A percentile compares a stretch with the other conserved stretches of the same genome.
Conservation (phyloP, 2,797 vertebrate species). For the Phalanger gymnotis region DNA sequence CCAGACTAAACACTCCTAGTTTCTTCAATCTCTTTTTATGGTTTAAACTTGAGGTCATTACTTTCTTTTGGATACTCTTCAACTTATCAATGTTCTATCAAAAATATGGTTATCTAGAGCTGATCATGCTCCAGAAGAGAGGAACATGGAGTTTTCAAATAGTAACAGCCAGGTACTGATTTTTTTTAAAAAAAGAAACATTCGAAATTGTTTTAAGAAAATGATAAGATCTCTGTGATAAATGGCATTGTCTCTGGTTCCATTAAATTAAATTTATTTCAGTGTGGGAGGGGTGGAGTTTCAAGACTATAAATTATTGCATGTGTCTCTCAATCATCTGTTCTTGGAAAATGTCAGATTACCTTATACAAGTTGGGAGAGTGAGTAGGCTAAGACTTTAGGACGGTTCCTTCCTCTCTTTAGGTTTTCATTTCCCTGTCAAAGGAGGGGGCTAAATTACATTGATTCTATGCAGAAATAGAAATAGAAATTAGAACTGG, state of each 20-base stretch:
- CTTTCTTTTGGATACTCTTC: background rate
- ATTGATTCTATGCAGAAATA: background rate
- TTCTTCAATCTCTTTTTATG: background rate
- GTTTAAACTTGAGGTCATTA: background rate
- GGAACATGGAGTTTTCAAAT: background rate
- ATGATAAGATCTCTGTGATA: background rate
- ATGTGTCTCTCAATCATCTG: background rate
- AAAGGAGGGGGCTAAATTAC: background rate
- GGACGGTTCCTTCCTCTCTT: background rate
- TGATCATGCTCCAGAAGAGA: background rate
- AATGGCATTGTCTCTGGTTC: background rate
- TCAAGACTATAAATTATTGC: background rate
- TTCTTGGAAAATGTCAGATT: constrained; percentile 1
- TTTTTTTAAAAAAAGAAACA: background rate
- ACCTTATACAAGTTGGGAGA: background rate
- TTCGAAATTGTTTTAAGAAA: background rate
- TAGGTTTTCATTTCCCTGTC: background rate
- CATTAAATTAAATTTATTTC: background rate
- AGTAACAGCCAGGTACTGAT: background rate
- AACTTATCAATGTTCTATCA: background rate
- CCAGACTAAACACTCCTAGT: background rate
- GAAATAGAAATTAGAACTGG: background rate
- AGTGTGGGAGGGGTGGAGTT: background rate
- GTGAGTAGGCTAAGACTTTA: background rate
- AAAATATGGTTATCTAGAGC: background rate